A percentile compares a stretch with the other conserved stretches of the same genome.
Evolutionary conservation across 2,797 vertebrate genomes (phyloP).

Genomic region (Antennarius maculatus): DNA sequence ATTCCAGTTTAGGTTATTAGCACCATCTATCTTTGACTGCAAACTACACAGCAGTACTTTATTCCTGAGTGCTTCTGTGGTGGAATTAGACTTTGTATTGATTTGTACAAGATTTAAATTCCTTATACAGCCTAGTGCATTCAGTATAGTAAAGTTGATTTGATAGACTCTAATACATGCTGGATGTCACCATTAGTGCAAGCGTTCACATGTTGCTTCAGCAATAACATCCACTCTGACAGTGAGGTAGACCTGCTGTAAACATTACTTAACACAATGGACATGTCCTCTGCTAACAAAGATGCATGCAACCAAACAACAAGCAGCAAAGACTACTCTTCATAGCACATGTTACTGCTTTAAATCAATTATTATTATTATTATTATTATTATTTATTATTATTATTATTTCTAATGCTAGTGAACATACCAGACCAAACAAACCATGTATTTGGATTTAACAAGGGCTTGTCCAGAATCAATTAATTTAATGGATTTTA

Average conservation of each 20-base stretch:
- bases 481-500: constrained; percentile 27
- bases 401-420: too few relatives aligned
- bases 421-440: too few relatives aligned
- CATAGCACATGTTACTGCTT: too few relatives aligned
- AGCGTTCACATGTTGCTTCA: constrained; percentile 10
- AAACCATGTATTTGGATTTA: neutral
- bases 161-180: constrained; percentile 18
- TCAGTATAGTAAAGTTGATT: constrained; percentile 4
- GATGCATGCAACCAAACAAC: too few relatives aligned
- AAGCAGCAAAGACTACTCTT: neutral
- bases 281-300: too few relatives aligned
- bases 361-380: too few relatives aligned
- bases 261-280: constrained; percentile 4
- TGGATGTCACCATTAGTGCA: constrained; percentile 16
- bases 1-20: constrained; percentile 61
- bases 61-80: constrained; percentile 2
- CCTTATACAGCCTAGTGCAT: constrained; percentile 6
- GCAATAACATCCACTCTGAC: constrained; percentile 8
- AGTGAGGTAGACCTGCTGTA: neutral
- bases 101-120: constrained; percentile 40
- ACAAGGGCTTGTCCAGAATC: constrained; percentile 32
- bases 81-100: constrained; percentile 35
- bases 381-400: too few relatives aligned
- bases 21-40: constrained; percentile 55
- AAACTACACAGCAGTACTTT: constrained; percentile 40